Evolutionary conservation across 1,140 invertebrate genomes (phyloP).

Genomic region (Pogonus chalceus): DNA sequence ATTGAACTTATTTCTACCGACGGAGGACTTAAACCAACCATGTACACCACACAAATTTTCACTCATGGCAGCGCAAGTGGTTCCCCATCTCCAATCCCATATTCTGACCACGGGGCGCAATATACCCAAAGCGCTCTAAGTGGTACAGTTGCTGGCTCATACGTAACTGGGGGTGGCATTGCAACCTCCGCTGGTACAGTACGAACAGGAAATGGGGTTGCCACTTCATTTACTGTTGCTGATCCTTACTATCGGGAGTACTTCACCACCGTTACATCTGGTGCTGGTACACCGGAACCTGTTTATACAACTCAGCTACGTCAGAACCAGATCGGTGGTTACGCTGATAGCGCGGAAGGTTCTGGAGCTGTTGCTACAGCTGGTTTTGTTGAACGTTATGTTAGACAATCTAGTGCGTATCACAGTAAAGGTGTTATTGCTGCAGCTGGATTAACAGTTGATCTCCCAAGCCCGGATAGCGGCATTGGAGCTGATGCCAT

Average conservation of each 20-base stretch:
- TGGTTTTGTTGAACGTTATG: constrained; percentile 44
- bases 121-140: constrained; percentile 39
- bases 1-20: constrained; percentile 44
- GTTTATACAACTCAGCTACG: constrained; percentile 41
- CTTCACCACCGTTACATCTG: constrained; percentile 36
- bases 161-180: constrained; percentile 22
- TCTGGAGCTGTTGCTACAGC: constrained; percentile 32
- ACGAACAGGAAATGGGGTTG: constrained; percentile 21
- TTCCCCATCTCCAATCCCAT: constrained; percentile 46
- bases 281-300: constrained; percentile 34
- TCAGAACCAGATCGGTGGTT: constrained; percentile 39
- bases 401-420: constrained; percentile 39
- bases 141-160: constrained; percentile 37
- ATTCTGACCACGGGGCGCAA: constrained; percentile 38
- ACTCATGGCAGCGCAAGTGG: constrained; percentile 32
- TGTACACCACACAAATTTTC: constrained; percentile 40
- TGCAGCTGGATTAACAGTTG: constrained; percentile 70
- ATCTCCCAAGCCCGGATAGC: constrained; percentile 83
- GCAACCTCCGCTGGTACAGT: constrained; percentile 22
- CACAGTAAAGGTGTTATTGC: constrained; percentile 42
- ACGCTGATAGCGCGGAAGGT: constrained; percentile 34
- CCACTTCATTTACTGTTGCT: constrained; percentile 31
- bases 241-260: constrained; percentile 44
- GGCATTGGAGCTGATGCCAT: constrained; percentile 85
- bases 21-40: constrained; percentile 40